Conservation (phyloP, 1,140 invertebrate species). For the Homalodisca vitripennis region DNA sequence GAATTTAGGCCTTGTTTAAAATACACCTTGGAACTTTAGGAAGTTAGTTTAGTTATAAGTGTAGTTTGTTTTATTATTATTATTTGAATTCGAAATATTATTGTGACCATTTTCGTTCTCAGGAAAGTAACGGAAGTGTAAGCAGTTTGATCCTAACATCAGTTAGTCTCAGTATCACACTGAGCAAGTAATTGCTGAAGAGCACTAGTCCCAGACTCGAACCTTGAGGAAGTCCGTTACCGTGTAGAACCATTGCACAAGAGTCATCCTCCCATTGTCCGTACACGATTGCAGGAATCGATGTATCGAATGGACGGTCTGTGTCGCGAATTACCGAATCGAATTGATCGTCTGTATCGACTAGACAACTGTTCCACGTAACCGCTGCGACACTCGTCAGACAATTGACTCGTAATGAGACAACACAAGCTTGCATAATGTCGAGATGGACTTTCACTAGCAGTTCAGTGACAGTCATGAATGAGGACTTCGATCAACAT, state of each 20-base stretch:
- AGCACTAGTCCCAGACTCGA: neutral
- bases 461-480: too few species aligned
- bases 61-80: too few species aligned
- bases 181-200: neutral
- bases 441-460: neutral
- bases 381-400: neutral
- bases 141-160: too few species aligned
- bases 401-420: neutral
- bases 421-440: constrained; percentile 16
- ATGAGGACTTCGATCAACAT: too few species aligned
- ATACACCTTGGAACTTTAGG: too few species aligned
- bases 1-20: too few species aligned
- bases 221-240: constrained; percentile 1
- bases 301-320: constrained; percentile 16
- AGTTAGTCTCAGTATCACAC: neutral
- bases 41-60: too few species aligned
- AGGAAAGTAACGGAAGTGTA: too few species aligned
- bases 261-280: constrained; percentile 7
- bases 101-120: too few species aligned
- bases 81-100: too few species aligned
- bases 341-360: neutral
- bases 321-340: neutral
- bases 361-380: too few species aligned
- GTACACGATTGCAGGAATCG: too few species aligned
- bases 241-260: constrained; percentile 4